phyloP scores from a whole-genome alignment of 1,140 invertebrate species.

The Colletes gigas region DNA sequence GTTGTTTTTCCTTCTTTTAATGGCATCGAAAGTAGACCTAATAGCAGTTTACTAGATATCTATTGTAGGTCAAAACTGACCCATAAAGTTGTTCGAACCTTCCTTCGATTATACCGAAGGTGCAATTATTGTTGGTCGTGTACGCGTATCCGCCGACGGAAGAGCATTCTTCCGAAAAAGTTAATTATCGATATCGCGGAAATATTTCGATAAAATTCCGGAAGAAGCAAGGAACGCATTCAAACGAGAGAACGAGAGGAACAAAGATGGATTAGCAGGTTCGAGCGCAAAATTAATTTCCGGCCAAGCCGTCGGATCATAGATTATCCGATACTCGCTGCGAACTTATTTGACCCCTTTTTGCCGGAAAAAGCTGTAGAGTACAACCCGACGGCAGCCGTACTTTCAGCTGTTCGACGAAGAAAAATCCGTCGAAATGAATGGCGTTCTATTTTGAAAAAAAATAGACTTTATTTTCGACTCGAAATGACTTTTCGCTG shows the following conservation, averaged over 20 bases:
- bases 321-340: constrained; percentile 44
- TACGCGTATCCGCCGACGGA: too few species aligned
- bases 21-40: too few species aligned
- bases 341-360: constrained; percentile 27
- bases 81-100: too few species aligned
- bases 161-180: not conserved
- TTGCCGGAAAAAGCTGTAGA: constrained; percentile 6
- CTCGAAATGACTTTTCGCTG: not conserved
- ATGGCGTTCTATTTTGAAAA: not conserved
- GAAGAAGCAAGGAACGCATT: not conserved
- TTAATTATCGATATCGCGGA: not conserved
- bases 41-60: too few species aligned
- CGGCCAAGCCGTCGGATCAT: constrained; percentile 25
- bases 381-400: not conserved
- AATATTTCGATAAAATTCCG: not conserved
- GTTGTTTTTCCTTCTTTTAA: too few species aligned
- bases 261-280: constrained; percentile 48
- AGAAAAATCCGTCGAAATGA: constrained; percentile 11
- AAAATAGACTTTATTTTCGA: not conserved
- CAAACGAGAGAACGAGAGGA: constrained; percentile 26
- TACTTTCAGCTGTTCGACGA: not conserved
- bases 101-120: not conserved
- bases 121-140: not conserved
- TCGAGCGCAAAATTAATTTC: constrained; percentile 62
- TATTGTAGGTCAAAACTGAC: too few species aligned